phyloP scores from a whole-genome alignment of 2,888 invertebrate genomes.

The Trachelus tabidus region DNA sequence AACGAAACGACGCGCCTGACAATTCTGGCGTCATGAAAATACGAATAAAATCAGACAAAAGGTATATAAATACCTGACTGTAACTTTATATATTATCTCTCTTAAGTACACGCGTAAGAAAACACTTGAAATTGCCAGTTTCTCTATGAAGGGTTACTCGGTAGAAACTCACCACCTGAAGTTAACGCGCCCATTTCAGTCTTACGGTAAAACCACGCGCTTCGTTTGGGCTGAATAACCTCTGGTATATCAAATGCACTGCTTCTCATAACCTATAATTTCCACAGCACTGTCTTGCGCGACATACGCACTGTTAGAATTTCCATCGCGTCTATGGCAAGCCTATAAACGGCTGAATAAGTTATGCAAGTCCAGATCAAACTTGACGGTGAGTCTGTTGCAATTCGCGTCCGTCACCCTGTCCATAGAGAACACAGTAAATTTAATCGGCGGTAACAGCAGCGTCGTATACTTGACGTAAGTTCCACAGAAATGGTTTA shows the following conservation, averaged over 20 bases:
- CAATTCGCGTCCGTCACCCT: no score
- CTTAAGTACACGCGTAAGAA: background rate
- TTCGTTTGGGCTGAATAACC: no score
- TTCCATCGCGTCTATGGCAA: background rate
- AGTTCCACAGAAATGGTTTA: background rate
- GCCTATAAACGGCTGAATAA: background rate
- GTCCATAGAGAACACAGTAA: background rate
- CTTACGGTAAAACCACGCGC: no score
- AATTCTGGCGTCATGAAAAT: background rate
- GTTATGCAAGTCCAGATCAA: background rate
- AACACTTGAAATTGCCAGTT: background rate
- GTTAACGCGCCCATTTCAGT: no score
- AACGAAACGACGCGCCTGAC: background rate
- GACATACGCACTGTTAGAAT: background rate
- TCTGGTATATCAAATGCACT: background rate
- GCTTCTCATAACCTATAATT: background rate
- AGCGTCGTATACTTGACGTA: background rate
- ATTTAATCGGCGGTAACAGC: background rate
- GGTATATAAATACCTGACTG: background rate
- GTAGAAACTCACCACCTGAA: no score
- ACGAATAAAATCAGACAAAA: background rate
- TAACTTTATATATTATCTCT: background rate
- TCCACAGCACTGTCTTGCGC: background rate
- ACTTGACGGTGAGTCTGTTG: no score
- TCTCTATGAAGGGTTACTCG: background rate